Evolutionary conservation across 2,113 vertebrate species (phyloP).

Genomic region (Phycodurus eques): DNA sequence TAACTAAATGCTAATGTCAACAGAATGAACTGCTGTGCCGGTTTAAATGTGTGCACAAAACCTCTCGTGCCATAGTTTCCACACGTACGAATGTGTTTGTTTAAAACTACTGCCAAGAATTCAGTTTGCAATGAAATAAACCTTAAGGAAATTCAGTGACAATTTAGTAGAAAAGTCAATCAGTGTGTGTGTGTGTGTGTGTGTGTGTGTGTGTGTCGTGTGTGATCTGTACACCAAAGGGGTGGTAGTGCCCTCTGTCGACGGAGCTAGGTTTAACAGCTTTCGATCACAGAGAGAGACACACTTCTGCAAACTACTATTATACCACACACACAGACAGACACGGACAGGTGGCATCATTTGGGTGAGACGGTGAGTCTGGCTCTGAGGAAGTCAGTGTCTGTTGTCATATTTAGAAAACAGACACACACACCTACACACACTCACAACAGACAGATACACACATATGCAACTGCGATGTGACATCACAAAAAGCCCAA

Average conservation of each 20-base stretch:
- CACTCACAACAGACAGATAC: not conserved
- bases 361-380: constrained; percentile 46
- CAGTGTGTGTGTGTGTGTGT: constrained; percentile 10
- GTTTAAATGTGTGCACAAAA: constrained; percentile 9
- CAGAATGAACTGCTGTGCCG: constrained; percentile 10
- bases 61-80: not conserved
- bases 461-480: constrained; percentile 37
- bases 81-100: not conserved
- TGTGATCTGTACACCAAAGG: constrained; percentile 25
- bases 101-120: constrained; percentile 15
- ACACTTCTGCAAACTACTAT: not conserved
- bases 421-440: constrained; percentile 12
- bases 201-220: constrained; percentile 1
- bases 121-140: constrained; percentile 24
- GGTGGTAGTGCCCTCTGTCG: constrained; percentile 65
- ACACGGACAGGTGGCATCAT: constrained; percentile 41
- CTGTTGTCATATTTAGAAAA: constrained; percentile 43
- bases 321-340: constrained; percentile 7
- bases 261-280: constrained; percentile 10
- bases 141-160: constrained; percentile 29
- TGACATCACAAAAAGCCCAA: constrained; percentile 13
- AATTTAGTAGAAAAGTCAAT: constrained; percentile 10
- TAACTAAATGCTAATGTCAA: constrained; percentile 19
- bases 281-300: not conserved
- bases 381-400: constrained; percentile 18